Evolutionary conservation across 1,140 invertebrate species (phyloP).

Genomic region (Polypedilum vanderplanki): DNA sequence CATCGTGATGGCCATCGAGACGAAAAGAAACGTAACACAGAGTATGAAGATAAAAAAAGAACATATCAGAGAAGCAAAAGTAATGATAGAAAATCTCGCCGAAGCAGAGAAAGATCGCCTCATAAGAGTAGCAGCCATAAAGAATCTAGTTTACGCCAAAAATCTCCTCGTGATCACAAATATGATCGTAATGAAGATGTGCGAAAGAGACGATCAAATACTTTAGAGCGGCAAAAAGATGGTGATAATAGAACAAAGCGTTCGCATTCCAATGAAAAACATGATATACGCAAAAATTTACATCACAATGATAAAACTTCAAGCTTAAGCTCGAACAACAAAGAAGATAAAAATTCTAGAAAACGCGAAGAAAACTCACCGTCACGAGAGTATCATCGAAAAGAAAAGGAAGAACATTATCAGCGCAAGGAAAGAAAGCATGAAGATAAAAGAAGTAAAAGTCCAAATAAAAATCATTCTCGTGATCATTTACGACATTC

Average conservation of each 20-base stretch:
- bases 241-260: neutral
- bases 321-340: neutral
- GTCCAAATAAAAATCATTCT: neutral
- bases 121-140: neutral
- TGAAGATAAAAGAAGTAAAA: neutral
- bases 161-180: neutral
- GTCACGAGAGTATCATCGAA: neutral
- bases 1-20: neutral
- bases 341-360: neutral
- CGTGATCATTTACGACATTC: neutral
- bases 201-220: neutral
- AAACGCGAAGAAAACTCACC: neutral
- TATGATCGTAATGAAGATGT: neutral
- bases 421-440: neutral
- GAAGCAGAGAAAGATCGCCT: neutral
- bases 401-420: neutral
- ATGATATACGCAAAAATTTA: neutral
- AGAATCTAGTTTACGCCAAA: neutral
- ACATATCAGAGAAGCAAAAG: no score
- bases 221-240: neutral
- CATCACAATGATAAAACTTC: neutral
- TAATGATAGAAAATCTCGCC: no score
- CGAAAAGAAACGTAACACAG: no score
- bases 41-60: no score
- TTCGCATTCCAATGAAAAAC: conserved; percentile 12